Base-by-base conservation (phyloP, 1,140 invertebrate genomes). In the Drosophila truncata region DNA sequence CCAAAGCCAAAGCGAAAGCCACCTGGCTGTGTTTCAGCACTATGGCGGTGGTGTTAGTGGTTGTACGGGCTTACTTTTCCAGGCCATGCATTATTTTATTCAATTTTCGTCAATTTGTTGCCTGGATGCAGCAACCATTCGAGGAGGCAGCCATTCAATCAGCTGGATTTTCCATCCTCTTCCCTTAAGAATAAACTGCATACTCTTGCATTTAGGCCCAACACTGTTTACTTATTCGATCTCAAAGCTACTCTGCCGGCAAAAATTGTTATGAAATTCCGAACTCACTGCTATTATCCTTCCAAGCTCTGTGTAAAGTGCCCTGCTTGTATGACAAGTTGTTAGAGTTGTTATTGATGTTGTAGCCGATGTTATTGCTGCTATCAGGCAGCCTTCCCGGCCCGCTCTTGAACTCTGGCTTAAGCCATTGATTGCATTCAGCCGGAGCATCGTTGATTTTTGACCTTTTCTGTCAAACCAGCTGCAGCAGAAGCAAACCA, bases 371-470 rank as follows among this genome's bases (percentile, higher is more conserved):
- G 54, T 46, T 72, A 71, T 60, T 72, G 69, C 58, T 71, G 37
- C 31, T 52, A 65, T 50, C 44, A 16, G 31, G 29, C 59, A 14
- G 14, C 7, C 29, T 29, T 18, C 14, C 25, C 33, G 52, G 13
- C 46, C 55, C 39, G 29, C 61, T 52, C 54, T 50, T 63, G 58
- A 55, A 37, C 55, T 81, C 42, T 67, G 74, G 70, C 79, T 80
- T 86, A 82, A 87, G 83, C 82, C 83, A 86, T 86, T 86, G 82
- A 86, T 86, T 86, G 82, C 83, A 82, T 86, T 82, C 79, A 72
- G 35, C 37, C 57, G 23, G 54, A 66, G 62, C 76, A 47, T 61
- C 81, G 60, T 79, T 80, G 70, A 59, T 78, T 86, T 86, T 86
- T 71, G 83, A 63, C 63, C 65, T 83, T 66, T 54, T 46, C 42